phyloP scores from a whole-genome alignment of 2,888 invertebrate genomes.

The Danaus chrysippus region DNA sequence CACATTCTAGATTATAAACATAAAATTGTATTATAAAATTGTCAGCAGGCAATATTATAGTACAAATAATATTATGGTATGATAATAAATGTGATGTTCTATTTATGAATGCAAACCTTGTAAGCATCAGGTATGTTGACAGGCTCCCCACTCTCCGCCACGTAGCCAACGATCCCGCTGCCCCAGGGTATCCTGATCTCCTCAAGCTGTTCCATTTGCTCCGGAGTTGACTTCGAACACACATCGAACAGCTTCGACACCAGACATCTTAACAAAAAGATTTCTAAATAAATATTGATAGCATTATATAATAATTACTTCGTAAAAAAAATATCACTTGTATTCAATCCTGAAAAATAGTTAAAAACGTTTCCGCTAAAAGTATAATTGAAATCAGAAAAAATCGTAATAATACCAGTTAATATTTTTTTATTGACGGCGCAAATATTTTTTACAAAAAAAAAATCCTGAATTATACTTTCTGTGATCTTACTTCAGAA shows the following conservation, averaged over 20 bases:
- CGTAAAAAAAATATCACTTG: no score
- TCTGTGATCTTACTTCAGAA: no score
- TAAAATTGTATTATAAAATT: no score
- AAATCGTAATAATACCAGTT: neutral
- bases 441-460: no score
- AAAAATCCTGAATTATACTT: no score
- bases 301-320: no score
- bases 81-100: neutral
- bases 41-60: neutral
- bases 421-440: no score
- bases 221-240: conserved; percentile 93
- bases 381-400: neutral
- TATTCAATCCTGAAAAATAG: no score
- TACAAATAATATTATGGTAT: neutral
- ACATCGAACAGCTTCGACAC: conserved; percentile 98
- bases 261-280: conserved; percentile 81
- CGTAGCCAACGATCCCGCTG: conserved; percentile 95
- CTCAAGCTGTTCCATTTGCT: conserved; percentile 94
- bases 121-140: conserved; percentile 98
- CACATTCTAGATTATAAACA: no score
- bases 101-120: conserved; percentile 79
- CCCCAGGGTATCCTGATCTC: conserved; percentile 97
- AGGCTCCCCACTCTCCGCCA: conserved; percentile 94
- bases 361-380: neutral
- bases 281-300: neutral